phyloP scores from a whole-genome alignment of 2,113 vertebrate species.

The Oryzias celebensis region DNA sequence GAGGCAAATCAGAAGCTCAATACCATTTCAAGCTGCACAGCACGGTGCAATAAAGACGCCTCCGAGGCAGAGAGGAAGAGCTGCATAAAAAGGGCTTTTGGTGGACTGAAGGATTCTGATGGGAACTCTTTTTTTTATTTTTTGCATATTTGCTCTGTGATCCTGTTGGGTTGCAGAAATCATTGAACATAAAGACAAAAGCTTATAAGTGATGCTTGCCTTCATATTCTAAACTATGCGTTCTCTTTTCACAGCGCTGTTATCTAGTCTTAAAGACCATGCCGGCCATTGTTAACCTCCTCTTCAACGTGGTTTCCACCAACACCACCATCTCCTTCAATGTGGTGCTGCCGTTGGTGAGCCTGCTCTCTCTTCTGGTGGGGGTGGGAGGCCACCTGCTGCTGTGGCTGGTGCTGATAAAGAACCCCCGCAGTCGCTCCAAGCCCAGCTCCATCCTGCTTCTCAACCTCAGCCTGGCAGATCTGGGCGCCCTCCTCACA shows the following conservation, averaged over 20 bases:
- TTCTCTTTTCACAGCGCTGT: not conserved
- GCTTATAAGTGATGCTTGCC: too few species aligned
- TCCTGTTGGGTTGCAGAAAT: too few species aligned
- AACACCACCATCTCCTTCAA: slow-evolving; percentile 75
- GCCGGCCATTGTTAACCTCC: slow-evolving; percentile 74
- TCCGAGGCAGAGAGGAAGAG: too few species aligned
- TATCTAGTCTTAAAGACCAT: slow-evolving; percentile 28
- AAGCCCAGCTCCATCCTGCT: slow-evolving; percentile 70
- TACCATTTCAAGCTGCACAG: too few species aligned
- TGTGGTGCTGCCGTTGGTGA: slow-evolving; percentile 67
- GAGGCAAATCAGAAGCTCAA: too few species aligned
- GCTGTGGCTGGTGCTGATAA: slow-evolving; percentile 70
- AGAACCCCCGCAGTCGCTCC: slow-evolving; percentile 60
- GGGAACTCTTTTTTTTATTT: too few species aligned
- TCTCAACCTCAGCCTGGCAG: slow-evolving; percentile 74
- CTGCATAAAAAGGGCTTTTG: too few species aligned
- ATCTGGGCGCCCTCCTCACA: slow-evolving; percentile 69
- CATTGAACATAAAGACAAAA: too few species aligned
- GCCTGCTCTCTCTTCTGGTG: slow-evolving; percentile 66
- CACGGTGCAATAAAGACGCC: too few species aligned
- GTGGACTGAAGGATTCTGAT: too few species aligned
- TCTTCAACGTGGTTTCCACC: slow-evolving; percentile 72
- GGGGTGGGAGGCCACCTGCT: slow-evolving; percentile 71
- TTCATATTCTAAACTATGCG: not conserved
- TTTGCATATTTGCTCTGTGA: too few species aligned